Evolutionary conservation across 2,113 vertebrate species (phyloP).

Genomic region (Uropsilus gracilis): DNA sequence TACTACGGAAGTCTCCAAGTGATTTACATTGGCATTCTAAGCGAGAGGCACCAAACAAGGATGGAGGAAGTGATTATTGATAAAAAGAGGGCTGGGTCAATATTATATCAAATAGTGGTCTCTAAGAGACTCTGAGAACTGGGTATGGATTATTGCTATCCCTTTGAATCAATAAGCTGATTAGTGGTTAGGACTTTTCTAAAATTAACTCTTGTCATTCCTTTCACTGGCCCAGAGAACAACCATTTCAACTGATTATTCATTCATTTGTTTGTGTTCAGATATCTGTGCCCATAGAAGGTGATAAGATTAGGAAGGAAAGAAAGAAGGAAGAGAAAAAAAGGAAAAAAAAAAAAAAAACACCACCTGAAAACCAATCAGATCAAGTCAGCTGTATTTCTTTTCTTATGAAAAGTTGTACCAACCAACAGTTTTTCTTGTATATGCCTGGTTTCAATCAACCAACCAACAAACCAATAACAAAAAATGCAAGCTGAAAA

Average conservation of each 20-base stretch:
- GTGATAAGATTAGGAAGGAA: neutral
- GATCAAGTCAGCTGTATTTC: neutral
- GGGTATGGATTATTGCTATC: neutral
- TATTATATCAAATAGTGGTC: neutral
- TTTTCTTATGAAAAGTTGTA: neutral
- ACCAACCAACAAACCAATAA: neutral
- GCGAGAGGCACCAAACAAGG: neutral
- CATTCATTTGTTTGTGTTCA: neutral
- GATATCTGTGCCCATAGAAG: neutral
- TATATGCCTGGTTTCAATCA: neutral
- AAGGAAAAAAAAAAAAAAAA: neutral
- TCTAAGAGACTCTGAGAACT: neutral
- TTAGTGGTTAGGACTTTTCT: neutral
- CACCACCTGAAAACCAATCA: neutral
- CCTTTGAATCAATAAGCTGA: conserved; percentile 6
- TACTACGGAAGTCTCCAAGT: neutral
- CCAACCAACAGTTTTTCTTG: neutral
- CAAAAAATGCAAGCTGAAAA: neutral
- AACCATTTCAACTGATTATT: neutral
- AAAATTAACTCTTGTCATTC: neutral
- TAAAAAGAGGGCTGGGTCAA: neutral
- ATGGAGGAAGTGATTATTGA: neutral
- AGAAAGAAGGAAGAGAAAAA: neutral
- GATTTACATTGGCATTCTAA: neutral
- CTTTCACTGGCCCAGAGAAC: neutral